Evolutionary conservation across 2,797 vertebrate species (phyloP), one percentile per base, ranked within the genome.

Genomic region (Taenioides sp.): DNA sequence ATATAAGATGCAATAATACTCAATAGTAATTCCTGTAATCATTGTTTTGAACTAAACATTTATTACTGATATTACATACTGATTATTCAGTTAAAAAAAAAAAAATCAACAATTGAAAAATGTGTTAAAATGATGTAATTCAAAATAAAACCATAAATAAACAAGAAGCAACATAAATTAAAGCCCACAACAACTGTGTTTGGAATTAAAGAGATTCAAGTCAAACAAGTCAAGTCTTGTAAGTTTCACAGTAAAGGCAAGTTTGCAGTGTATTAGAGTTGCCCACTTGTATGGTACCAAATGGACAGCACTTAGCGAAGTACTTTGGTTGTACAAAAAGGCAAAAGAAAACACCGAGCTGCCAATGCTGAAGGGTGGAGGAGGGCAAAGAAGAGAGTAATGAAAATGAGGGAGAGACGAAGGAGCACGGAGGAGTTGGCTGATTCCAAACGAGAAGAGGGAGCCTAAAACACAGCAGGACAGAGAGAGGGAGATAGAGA

Each of bases 381-480:
- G 65, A 74, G 61, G 74, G 64, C 5, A 4, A 63, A 77, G 64
- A 40, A 73, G 71, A 61, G 77, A 82, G 75, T 72, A 77, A 82
- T 43, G 78, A 86, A 64, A 72, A 81, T 61, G 68, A 78, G 7
- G 47, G 47, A 69, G 50, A 54, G 65, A 71, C 67, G 60, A 43
- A 7, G 2, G 31, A 50, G 72, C n/a, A 55, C 9, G 17, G 40
- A 65, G 22, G 67, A 67, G 70, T 40, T 70, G 71, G 78, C 78
- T 69, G 70, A 70, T 54, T 65, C 55, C 59, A 66, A 54, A 59
- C 43, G 23, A 3, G 22, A 16, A 72, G 70, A 65, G 61, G 72
- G 67, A 74, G 70, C 55, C 77, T 76, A 77, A 78, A 83, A 82
- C 84, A 74, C 74, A 80, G 75, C 69, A 52, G 79, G 69, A 72